Percentiles rank a stretch among this genome's conserved stretches.
Evolutionary conservation across 2,113 vertebrate genomes (phyloP).

Genomic region (Maccullochella peelii): DNA sequence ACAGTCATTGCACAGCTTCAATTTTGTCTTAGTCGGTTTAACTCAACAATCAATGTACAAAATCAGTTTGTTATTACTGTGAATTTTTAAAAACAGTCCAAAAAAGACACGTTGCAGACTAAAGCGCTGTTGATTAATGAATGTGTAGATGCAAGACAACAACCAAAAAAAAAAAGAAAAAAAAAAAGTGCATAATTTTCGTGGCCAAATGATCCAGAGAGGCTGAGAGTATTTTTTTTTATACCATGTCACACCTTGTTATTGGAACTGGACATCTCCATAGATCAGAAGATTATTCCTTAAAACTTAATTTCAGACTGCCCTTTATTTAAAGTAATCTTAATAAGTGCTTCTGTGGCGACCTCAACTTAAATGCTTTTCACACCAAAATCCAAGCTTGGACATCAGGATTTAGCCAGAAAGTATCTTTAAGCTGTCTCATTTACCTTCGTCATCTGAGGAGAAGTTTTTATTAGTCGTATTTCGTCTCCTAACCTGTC

Average conservation of each 20-base stretch:
- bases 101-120: constrained; percentile 23
- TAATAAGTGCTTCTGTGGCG: neutral
- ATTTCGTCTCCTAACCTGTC: neutral
- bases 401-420: neutral
- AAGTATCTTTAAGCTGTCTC: neutral
- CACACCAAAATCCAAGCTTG: neutral
- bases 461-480: neutral
- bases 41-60: constrained; percentile 19
- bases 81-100: constrained; percentile 55
- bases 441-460: neutral
- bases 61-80: constrained; percentile 14
- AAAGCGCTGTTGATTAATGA: constrained; percentile 35
- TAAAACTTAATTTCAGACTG: neutral
- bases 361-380: neutral
- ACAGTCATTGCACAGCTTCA: constrained; percentile 34
- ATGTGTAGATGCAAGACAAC: neutral
- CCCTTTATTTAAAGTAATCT: neutral
- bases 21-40: constrained; percentile 15
- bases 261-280: neutral
- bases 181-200: neutral
- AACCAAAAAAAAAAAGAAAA: neutral
- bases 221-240: neutral
- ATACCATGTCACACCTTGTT: neutral
- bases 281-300: neutral
- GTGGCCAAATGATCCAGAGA: neutral